Evolutionary conservation across 2,888 invertebrate species (phyloP), one percentile per base, ranked within the genome.

Genomic region (Pterobdella sp.): DNA sequence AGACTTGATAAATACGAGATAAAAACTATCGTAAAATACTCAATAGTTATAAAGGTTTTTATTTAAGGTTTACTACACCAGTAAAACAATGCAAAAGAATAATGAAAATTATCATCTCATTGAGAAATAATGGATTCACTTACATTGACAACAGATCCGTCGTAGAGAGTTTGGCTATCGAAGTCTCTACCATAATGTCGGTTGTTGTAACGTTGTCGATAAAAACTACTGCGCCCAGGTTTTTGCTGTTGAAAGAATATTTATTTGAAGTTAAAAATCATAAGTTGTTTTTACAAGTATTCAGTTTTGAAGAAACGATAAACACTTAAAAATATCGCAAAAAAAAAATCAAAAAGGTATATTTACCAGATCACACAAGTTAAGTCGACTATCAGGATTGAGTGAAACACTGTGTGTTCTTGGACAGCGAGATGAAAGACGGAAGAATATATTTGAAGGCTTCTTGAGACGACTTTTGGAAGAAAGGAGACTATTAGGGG

Each of bases 121-220:
- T n/a, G 14, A 14, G 52, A 49, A 49, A 49, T 14, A 49, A n/a
- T 14, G 14, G 14, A 29, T 14, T 10, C 26, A 69, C 69, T 26
- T 34, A 69, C 69, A 31, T 69, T 69, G 29, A 29, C 69, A 22
- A 42, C 52, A 34, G 69, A 69, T 22, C 49, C 69, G 0, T 49
- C 14, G 26, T 52, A 52, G 32, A 69, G 34, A 52, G 37, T 69
- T 1, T 42, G 69, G 32, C 29, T 42, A 14, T 69, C 69, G 1
- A 32, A 37, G 29, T 71, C 71, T 2, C 63, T n/a, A 1, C 22
- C 32, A 36, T 35, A 63, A 63, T 63, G 52, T 14, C 56, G 32
- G 31, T 52, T 71, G 71, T 35, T 22, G 63, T 63, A 63, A 26
- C 71, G 56, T 18, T 65, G 10, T 7, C 65, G 65, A 34, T 65